Conservation (phyloP, 2,888 invertebrate genomes). For the Mantis religiosa region DNA sequence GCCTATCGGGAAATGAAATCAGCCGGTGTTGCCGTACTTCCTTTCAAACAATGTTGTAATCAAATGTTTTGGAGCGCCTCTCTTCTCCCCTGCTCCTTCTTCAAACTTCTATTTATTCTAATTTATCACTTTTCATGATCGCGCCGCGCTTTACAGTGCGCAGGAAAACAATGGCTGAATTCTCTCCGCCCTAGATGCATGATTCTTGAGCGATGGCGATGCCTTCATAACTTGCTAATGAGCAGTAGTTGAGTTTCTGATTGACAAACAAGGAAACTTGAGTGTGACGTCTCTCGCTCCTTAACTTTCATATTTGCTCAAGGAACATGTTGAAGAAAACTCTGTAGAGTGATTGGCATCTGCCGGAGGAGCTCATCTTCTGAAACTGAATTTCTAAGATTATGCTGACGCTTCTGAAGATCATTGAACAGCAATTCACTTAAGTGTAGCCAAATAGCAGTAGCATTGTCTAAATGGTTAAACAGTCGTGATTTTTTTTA, state of each 20-base stretch:
- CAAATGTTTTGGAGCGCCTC: constrained; percentile 25
- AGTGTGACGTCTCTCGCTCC: background rate
- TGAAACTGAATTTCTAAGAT: too few species aligned
- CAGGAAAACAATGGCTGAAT: constrained; percentile 10
- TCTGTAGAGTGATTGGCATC: too few species aligned
- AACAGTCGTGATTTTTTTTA: too few species aligned
- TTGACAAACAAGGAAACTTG: background rate
- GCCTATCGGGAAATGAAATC: constrained; percentile 31
- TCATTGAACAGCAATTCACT: too few species aligned
- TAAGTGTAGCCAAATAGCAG: too few species aligned
- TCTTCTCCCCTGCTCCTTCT: constrained; percentile 44
- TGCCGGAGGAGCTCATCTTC: too few species aligned
- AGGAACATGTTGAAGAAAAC: background rate
- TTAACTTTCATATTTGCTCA: background rate
- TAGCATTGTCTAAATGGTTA: too few species aligned
- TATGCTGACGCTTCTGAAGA: too few species aligned
- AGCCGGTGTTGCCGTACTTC: constrained; percentile 11
- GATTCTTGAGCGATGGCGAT: background rate
- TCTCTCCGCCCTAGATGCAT: background rate
- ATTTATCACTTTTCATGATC: constrained; percentile 32
- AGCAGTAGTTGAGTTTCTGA: background rate
- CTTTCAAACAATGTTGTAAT: constrained; percentile 30
- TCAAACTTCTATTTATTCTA: constrained; percentile 29
- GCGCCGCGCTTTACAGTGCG: background rate
- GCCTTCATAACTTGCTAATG: background rate